These are phyloP conservation scores for Belgica antarctica DNA, from an alignment of 2,888 invertebrate species.

Conservation along the genomic window DNA sequence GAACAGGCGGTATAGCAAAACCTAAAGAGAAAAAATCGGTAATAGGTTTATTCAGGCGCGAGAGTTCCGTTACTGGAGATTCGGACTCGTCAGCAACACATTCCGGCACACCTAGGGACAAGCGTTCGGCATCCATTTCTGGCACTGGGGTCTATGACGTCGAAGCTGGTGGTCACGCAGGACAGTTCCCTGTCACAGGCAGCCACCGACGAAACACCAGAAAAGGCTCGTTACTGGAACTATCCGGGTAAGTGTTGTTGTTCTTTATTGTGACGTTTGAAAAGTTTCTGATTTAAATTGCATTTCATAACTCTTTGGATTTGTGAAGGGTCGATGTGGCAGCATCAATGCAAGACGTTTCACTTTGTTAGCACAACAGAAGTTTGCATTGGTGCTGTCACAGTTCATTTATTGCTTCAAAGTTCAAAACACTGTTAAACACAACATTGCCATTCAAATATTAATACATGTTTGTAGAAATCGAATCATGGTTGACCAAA, in stretches of 20 bases:
- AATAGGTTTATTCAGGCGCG: constrained; percentile 83
- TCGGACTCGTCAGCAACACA: constrained; percentile 55
- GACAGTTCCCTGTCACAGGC: constrained; percentile 65
- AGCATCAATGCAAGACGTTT: too few species aligned
- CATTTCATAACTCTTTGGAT: too few species aligned
- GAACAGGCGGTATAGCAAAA: constrained; percentile 78
- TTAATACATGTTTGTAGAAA: too few species aligned
- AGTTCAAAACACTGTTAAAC: too few species aligned
- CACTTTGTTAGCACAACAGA: too few species aligned
- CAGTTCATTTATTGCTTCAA: too few species aligned
- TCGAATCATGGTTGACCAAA: too few species aligned
- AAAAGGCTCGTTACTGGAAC: constrained; percentile 78
- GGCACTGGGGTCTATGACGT: constrained; percentile 57
- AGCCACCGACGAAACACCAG: constrained; percentile 68
- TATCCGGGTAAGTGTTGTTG: constrained; percentile 65
- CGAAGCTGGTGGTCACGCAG: constrained; percentile 56
- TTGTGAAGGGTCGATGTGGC: too few species aligned
- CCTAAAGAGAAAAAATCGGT: constrained; percentile 82
- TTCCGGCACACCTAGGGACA: constrained; percentile 1
- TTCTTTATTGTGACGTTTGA: too few species aligned
- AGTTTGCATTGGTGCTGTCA: too few species aligned
- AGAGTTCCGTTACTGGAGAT: constrained; percentile 72
- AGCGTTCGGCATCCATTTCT: constrained; percentile 45
- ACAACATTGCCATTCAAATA: too few species aligned
- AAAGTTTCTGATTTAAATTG: too few species aligned